phyloP scores from a whole-genome alignment of 1,140 invertebrate genomes.

The Drosophila teissieri region DNA sequence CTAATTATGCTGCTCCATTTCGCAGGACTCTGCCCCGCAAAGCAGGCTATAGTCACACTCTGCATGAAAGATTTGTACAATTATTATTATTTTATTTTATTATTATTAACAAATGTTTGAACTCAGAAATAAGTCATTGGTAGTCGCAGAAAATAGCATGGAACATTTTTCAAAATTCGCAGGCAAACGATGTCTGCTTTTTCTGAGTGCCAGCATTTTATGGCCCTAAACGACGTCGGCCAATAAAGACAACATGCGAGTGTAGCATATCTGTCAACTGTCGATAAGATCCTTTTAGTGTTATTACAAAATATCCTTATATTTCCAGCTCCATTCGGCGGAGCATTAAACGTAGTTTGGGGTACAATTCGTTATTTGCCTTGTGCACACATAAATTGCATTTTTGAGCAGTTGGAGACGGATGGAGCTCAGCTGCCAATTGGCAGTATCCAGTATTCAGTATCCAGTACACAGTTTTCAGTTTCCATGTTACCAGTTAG shows the following conservation, averaged over 20 bases:
- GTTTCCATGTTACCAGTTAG: background rate
- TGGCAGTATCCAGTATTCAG: conserved; percentile 25
- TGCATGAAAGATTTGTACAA: no score
- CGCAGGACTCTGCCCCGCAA: conserved; percentile 15
- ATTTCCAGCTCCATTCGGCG: conserved; percentile 11
- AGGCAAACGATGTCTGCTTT: background rate
- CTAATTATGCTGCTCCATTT: conserved; percentile 58
- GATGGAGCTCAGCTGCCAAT: conserved; percentile 54
- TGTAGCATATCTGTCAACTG: conserved; percentile 29
- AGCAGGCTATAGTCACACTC: conserved; percentile 26
- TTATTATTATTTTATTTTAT: no score
- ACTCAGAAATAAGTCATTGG: background rate
- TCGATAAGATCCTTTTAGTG: conserved; percentile 70
- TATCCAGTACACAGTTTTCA: conserved; percentile 2
- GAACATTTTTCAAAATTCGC: background rate
- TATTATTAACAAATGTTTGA: background rate
- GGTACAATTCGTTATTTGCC: conserved; percentile 77
- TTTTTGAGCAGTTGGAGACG: conserved; percentile 73
- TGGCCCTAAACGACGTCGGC: conserved; percentile 40
- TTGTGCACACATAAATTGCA: conserved; percentile 76
- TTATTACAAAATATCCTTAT: conserved; percentile 73
- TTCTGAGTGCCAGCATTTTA: conserved; percentile 38
- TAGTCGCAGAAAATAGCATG: background rate
- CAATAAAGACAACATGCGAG: conserved; percentile 33
- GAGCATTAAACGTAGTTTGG: conserved; percentile 71